phyloP scores from a whole-genome alignment of 2,888 invertebrate species.

The Polyploca ridens region DNA sequence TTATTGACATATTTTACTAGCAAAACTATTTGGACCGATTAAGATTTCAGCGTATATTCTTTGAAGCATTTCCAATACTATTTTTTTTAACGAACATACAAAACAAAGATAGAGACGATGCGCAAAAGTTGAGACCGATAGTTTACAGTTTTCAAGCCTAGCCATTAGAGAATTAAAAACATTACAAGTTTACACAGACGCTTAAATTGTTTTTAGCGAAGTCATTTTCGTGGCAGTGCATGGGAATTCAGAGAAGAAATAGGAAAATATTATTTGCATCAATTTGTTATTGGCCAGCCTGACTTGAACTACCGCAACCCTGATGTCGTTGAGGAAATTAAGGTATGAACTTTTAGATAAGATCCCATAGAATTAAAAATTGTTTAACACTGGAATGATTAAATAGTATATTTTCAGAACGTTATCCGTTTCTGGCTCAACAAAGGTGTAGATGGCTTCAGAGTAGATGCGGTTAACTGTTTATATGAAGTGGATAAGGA shows the following conservation, averaged over 20 bases:
- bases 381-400: too few species aligned
- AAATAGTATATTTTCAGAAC: conserved; percentile 64
- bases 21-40: too few species aligned
- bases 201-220: conserved; percentile 51
- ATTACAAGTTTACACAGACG: too few species aligned
- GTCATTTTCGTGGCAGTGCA: conserved; percentile 87
- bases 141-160: too few species aligned
- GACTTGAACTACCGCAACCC: conserved; percentile 90
- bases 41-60: too few species aligned
- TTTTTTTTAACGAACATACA: too few species aligned
- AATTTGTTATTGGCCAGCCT: conserved; percentile 88
- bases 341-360: conserved; percentile 45
- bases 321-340: conserved; percentile 85
- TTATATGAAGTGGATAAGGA: conserved; percentile 84
- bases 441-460: conserved; percentile 94
- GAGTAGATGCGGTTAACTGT: conserved; percentile 90
- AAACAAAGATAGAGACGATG: too few species aligned
- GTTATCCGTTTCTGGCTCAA: conserved; percentile 92
- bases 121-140: too few species aligned
- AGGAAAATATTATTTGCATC: conserved; percentile 89
- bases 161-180: too few species aligned
- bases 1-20: too few species aligned
- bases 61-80: too few species aligned
- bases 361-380: too few species aligned
- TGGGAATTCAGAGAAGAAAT: conserved; percentile 89